These are phyloP conservation scores for Diabrotica undecimpunctata DNA, from an alignment of 1,140 invertebrate species.

Conservation along the genomic window DNA sequence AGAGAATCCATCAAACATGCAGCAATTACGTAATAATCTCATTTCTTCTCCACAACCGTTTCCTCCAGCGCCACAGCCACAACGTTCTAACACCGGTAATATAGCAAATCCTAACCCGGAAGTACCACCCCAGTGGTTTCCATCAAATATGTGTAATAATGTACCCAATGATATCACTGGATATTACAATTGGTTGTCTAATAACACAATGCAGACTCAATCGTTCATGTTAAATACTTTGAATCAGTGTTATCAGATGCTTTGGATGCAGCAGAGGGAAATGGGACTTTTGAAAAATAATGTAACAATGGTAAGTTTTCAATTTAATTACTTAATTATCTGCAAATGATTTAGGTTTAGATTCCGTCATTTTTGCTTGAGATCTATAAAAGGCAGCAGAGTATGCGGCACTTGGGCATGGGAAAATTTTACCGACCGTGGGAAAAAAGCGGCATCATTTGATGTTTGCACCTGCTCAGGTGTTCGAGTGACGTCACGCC, in stretches of 20 bases:
- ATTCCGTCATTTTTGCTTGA: too few species aligned
- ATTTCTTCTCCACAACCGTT: conserved; percentile 41
- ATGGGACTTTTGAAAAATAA: conserved; percentile 43
- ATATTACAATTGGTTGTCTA: conserved; percentile 42
- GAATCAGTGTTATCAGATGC: conserved; percentile 51
- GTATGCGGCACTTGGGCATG: too few species aligned
- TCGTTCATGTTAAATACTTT: conserved; percentile 48
- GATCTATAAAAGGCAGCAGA: too few species aligned
- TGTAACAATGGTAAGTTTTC: conserved; percentile 38
- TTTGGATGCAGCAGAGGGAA: conserved; percentile 51
- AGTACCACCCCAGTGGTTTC: conserved; percentile 19
- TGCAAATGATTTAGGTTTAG: too few species aligned
- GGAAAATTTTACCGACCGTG: too few species aligned
- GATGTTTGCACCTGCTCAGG: too few species aligned
- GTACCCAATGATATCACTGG: conserved; percentile 19
- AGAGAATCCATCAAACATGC: conserved; percentile 22
- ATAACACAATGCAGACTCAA: conserved; percentile 47
- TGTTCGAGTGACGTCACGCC: too few species aligned
- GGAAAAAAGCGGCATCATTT: too few species aligned
- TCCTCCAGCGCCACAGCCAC: conserved; percentile 30
- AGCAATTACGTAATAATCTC: conserved; percentile 42
- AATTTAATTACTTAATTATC: not conserved
- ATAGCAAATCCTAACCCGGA: conserved; percentile 31
- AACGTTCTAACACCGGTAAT: conserved; percentile 35
- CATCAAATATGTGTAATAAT: conserved; percentile 10